phyloP scores from a whole-genome alignment of 2,113 vertebrate genomes.

The Myotis lucifugus region DNA sequence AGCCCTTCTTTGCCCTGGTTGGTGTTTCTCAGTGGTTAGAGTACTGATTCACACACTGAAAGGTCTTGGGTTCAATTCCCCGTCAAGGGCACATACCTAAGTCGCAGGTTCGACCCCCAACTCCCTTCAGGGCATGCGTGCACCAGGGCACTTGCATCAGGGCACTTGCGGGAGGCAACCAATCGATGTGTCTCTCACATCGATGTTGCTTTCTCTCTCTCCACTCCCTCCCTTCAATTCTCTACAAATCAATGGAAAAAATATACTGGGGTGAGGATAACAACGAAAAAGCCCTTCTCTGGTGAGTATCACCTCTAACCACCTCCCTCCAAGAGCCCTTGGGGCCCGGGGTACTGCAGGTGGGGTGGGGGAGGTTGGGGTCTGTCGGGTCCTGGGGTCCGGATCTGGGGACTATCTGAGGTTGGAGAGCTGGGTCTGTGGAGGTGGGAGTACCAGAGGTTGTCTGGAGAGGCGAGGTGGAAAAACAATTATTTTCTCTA shows the following conservation, averaged over 20 bases:
- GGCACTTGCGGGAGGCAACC: too few species aligned
- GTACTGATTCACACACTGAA: too few species aligned
- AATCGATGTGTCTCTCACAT: too few species aligned
- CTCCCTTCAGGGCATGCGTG: too few species aligned
- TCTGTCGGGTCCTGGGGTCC: neutral
- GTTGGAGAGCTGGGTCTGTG: neutral
- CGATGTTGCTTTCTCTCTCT: too few species aligned
- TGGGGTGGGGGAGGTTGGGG: neutral
- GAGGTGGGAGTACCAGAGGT: neutral
- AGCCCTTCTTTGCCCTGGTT: neutral
- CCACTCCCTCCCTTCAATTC: too few species aligned
- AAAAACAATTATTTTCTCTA: neutral
- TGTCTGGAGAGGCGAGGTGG: neutral
- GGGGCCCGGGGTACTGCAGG: neutral
- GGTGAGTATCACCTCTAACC: neutral
- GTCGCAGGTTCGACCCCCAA: too few species aligned
- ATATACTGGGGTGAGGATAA: too few species aligned
- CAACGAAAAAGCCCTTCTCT: neutral
- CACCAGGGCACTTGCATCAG: too few species aligned
- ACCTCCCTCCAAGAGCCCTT: neutral
- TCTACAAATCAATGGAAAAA: too few species aligned
- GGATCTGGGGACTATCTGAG: neutral
- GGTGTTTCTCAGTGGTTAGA: neutral
- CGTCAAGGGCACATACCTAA: too few species aligned
- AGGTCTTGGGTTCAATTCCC: too few species aligned